phyloP scores from a whole-genome alignment of 2,888 invertebrate genomes.

The Tetragonula carbonaria region DNA sequence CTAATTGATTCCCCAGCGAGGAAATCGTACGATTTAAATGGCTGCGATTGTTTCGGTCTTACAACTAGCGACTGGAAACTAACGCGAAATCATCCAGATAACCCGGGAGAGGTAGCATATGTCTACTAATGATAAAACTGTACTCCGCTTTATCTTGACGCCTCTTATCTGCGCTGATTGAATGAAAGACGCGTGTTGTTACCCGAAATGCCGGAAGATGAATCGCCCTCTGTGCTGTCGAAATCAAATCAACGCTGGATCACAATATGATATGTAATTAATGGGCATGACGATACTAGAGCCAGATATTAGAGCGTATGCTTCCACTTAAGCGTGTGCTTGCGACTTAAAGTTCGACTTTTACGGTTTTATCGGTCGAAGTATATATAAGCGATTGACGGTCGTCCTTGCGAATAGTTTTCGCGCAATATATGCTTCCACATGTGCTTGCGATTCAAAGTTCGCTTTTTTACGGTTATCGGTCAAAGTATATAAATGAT shows the following conservation, averaged over 20 bases:
- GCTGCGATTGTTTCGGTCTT: not conserved
- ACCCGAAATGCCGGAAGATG: not conserved
- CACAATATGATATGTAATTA: not conserved
- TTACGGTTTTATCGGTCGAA: not conserved
- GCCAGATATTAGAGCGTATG: not conserved
- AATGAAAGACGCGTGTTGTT: constrained; percentile 23
- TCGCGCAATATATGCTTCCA: not conserved
- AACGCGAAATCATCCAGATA: constrained; percentile 45
- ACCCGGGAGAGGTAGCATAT: constrained; percentile 17
- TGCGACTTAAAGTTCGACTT: not conserved
- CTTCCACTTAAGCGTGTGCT: not conserved
- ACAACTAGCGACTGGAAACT: constrained; percentile 7
- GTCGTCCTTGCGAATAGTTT: not conserved
- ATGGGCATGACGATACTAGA: not conserved
- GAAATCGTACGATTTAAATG: constrained; percentile 3
- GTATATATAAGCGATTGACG: not conserved
- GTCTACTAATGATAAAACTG: constrained; percentile 66
- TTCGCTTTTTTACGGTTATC: not conserved
- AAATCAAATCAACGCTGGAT: not conserved
- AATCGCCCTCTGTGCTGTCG: constrained; percentile 3
- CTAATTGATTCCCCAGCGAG: not conserved
- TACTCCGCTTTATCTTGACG: constrained; percentile 31
- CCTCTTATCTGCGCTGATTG: constrained; percentile 24
- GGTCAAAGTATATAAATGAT: not conserved
- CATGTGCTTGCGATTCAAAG: too few species aligned